Conservation (phyloP, 2,113 vertebrate genomes). For the Larimichthys crocea region DNA sequence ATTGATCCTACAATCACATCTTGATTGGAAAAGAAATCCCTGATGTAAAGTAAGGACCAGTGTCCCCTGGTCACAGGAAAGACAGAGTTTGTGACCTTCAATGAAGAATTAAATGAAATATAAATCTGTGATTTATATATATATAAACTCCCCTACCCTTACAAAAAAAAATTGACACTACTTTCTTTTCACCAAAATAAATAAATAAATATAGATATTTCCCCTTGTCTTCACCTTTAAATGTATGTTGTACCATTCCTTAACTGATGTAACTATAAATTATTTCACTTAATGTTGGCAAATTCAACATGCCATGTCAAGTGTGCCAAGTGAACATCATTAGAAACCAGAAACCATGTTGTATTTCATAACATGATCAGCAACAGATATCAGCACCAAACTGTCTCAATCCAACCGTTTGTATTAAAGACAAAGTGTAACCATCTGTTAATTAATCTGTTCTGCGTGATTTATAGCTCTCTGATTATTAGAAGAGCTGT, state of each 20-base stretch:
- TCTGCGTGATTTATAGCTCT: slow-evolving; percentile 46
- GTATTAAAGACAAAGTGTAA: neutral
- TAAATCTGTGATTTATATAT: neutral
- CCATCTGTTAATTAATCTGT: neutral
- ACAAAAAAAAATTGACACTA: neutral
- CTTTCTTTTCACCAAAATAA: neutral
- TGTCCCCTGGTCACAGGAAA: neutral
- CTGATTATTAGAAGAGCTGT: slow-evolving; percentile 61
- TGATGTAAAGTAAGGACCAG: neutral
- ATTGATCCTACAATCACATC: neutral
- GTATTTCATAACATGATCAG: neutral
- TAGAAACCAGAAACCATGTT: neutral
- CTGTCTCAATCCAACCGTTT: neutral
- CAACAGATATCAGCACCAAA: neutral
- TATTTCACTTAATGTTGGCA: neutral
- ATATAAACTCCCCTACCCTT: neutral
- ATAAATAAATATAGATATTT: neutral
- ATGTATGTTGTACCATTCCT: neutral
- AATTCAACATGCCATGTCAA: neutral
- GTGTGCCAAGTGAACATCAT: neutral
- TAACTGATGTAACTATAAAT: neutral
- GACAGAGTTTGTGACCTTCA: neutral
- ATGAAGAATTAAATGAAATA: neutral
- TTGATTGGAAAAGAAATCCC: neutral
- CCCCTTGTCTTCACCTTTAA: no score